Conservation (phyloP, 2,888 invertebrate genomes). For the Protonemura montana region DNA sequence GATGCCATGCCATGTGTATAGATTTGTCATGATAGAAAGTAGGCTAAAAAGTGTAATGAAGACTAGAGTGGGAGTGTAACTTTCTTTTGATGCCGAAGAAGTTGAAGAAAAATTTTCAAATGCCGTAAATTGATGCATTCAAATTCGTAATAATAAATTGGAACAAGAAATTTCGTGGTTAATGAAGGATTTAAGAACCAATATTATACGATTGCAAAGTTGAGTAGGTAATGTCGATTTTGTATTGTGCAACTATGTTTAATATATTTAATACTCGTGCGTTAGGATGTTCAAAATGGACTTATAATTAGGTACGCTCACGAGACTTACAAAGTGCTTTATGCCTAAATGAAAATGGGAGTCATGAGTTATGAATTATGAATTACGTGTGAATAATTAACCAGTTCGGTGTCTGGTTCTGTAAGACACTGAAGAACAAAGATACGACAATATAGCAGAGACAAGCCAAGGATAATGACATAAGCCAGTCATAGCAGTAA, state of each 20-base stretch:
- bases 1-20: slow-evolving; percentile 33
- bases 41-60: slow-evolving; percentile 32
- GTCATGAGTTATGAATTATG: background rate
- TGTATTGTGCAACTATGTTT: background rate
- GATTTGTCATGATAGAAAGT: slow-evolving; percentile 41
- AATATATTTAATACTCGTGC: background rate
- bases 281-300: background rate
- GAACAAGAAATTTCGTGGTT: background rate
- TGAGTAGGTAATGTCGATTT: no score
- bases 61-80: slow-evolving; percentile 32
- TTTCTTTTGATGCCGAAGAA: slow-evolving; percentile 27
- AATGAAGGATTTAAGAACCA: background rate
- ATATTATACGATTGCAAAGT: no score
- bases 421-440: background rate
- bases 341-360: background rate
- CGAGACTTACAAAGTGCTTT: background rate
- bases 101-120: background rate
- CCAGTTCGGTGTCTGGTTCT: background rate
- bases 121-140: background rate
- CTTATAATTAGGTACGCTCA: background rate
- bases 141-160: background rate
- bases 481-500: background rate
- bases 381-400: background rate
- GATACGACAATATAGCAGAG: background rate
- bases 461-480: slow-evolving; percentile 5